Evolutionary conservation across 1,140 invertebrate genomes (phyloP), one percentile per base, ranked within the genome.

Genomic region (Whitmania pigra): DNA sequence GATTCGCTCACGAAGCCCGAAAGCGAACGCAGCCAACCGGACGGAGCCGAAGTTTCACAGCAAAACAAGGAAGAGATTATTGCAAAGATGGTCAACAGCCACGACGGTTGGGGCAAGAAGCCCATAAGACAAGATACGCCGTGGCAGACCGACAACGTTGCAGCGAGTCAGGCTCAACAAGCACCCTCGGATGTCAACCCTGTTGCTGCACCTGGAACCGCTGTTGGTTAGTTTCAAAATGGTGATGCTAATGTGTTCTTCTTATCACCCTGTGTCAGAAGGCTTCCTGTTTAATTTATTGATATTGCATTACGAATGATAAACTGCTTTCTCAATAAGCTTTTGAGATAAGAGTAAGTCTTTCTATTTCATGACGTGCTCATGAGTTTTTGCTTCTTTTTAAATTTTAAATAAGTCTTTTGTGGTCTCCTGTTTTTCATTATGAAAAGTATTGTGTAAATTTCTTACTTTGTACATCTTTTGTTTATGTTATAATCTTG

Each of bases 71-170:
- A 70, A n/a, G 69, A 72, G 40, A 29, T 66, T n/a, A 72, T 72
- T 29, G 36, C 57, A 40, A 66, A 40, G 49, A 72, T 72, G 71
- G 57, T 72, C 29, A 72, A 72, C 40, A 72, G 57, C 29, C 29
- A 66, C 66, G 71, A 72, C 11, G 55, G 71, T 11, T 72, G 71
- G 71, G 71, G 71, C 17, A 66, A 66, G 27, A 72, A 67, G 66
- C 55, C 55, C 29, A 67, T 72, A 29, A 72, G 31, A 13, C 71
- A 72, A 29, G 60, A 72, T 29, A 72, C 71, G 9, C 71, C 71
- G 1, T 72, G 71, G 71, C 18, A 66, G 7, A 66, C 53, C 3
- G 69, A 70, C 18, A 53, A 36, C 18, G 43, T 17, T 11, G n/a
- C 13, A 3, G 25, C 53, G 6, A 11, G 31, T 70, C 69, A 36